A percentile compares a stretch with the other conserved stretches of the same genome.
These are phyloP conservation scores for Zaprionus lachaisei DNA, from an alignment of 1,140 invertebrate genomes.

Conservation along the genomic window DNA sequence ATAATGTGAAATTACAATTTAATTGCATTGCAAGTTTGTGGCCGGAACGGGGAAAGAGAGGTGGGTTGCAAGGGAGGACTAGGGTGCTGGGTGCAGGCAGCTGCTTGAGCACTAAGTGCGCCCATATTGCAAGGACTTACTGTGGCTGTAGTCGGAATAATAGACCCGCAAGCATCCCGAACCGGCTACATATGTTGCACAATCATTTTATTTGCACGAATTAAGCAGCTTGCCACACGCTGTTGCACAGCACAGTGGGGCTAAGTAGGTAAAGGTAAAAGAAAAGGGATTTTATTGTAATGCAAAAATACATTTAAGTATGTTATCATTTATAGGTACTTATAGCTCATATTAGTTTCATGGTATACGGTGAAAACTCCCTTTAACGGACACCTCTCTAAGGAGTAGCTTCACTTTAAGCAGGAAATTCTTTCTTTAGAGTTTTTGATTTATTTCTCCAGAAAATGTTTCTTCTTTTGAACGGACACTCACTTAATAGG, in stretches of 20 bases:
- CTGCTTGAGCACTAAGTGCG: conserved; percentile 33
- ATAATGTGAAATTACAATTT: conserved; percentile 75
- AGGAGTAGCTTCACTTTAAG: no score
- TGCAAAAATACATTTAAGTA: neutral
- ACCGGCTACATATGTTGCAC: conserved; percentile 72
- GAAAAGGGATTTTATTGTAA: neutral
- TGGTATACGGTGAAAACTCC: no score
- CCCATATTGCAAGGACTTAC: conserved; percentile 44
- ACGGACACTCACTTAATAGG: neutral
- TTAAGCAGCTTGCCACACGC: conserved; percentile 60
- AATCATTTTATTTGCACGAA: conserved; percentile 81
- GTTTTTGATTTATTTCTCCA: no score
- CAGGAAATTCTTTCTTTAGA: no score
- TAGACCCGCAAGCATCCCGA: conserved; percentile 50
- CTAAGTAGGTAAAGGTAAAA: neutral
- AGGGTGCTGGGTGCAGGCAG: conserved; percentile 21
- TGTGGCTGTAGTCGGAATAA: conserved; percentile 54
- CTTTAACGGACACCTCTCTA: no score
- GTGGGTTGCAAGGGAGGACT: conserved; percentile 3
- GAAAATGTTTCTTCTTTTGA: neutral
- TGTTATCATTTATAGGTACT: neutral
- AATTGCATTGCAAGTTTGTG: conserved; percentile 74
- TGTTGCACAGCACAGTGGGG: conserved; percentile 47
- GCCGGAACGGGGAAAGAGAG: conserved; percentile 19
- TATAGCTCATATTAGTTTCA: no score